phyloP scores from a whole-genome alignment of 2,888 invertebrate genomes.

The Thelaira solivaga region DNA sequence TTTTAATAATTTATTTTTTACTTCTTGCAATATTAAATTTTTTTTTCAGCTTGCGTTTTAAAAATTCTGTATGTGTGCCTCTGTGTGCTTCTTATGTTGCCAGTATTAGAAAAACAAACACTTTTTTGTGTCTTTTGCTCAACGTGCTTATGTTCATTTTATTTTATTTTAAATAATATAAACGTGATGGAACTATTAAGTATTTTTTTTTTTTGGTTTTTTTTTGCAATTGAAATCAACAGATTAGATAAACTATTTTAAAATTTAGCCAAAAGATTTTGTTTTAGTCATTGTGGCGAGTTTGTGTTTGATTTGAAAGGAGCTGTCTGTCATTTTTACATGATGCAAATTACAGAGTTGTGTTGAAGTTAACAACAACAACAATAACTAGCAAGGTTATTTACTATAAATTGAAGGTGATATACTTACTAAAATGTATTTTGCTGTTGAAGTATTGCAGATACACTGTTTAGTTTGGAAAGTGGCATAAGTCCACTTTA shows the following conservation, averaged over 20 bases:
- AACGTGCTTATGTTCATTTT: neutral
- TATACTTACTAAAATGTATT: neutral
- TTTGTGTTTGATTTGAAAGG: slow-evolving; percentile 28
- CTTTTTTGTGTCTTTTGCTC: neutral
- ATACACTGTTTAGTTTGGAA: too few species aligned
- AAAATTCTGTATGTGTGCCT: too few species aligned
- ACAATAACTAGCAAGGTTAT: slow-evolving; percentile 19
- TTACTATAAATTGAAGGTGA: slow-evolving; percentile 15
- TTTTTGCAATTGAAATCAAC: neutral
- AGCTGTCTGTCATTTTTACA: slow-evolving; percentile 27
- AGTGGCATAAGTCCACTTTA: too few species aligned
- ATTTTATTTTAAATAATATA: slow-evolving; percentile 8
- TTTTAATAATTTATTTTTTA: too few species aligned
- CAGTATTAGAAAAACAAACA: too few species aligned
- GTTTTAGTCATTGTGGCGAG: too few species aligned
- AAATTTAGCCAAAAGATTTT: slow-evolving; percentile 15
- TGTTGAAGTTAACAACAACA: neutral
- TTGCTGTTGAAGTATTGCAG: too few species aligned
- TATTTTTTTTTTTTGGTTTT: too few species aligned
- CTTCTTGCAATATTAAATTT: too few species aligned
- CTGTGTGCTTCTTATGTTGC: too few species aligned
- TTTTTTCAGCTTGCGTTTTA: too few species aligned
- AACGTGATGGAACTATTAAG: slow-evolving; percentile 54
- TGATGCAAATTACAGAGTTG: slow-evolving; percentile 9
- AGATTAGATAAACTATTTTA: slow-evolving; percentile 31